Conservation (phyloP, 2,888 invertebrate genomes). For the Callyntrura guangdongensis region DNA sequence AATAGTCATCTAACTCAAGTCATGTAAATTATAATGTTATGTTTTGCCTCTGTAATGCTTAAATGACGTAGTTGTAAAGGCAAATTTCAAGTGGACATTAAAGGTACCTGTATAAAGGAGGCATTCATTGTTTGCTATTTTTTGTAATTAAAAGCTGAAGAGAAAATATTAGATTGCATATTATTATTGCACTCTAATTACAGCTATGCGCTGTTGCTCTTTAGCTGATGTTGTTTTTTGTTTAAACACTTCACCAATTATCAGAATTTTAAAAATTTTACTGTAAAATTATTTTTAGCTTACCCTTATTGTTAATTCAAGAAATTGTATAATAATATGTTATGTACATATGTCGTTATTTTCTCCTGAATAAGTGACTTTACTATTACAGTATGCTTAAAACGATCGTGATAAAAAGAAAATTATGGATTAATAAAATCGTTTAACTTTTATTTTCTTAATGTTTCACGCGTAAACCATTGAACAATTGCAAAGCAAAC, state of each 20-base stretch:
- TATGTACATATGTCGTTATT: not conserved
- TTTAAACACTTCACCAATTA: too few species aligned
- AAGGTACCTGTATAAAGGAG: too few species aligned
- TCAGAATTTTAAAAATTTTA: not conserved
- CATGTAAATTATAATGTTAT: conserved; percentile 25
- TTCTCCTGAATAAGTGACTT: not conserved
- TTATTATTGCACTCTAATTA: not conserved
- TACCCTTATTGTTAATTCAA: not conserved
- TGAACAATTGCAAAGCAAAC: not conserved
- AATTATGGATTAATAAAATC: conserved; percentile 20
- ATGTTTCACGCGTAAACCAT: not conserved
- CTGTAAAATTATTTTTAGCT: not conserved
- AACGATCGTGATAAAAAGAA: conserved; percentile 37
- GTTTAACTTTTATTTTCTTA: not conserved
- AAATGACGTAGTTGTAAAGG: too few species aligned
- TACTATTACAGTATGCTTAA: not conserved
- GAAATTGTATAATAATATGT: not conserved
- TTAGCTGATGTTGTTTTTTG: too few species aligned
- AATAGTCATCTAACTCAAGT: conserved; percentile 61
- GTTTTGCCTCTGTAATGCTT: not conserved
- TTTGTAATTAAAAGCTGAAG: not conserved
- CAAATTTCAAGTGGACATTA: too few species aligned
- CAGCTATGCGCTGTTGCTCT: too few species aligned
- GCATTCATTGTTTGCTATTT: not conserved
- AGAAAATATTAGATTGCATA: not conserved